These are phyloP conservation scores for Microcebus lehilahytsara DNA, from an alignment of 2,113 vertebrate species.

Conservation along the genomic window DNA sequence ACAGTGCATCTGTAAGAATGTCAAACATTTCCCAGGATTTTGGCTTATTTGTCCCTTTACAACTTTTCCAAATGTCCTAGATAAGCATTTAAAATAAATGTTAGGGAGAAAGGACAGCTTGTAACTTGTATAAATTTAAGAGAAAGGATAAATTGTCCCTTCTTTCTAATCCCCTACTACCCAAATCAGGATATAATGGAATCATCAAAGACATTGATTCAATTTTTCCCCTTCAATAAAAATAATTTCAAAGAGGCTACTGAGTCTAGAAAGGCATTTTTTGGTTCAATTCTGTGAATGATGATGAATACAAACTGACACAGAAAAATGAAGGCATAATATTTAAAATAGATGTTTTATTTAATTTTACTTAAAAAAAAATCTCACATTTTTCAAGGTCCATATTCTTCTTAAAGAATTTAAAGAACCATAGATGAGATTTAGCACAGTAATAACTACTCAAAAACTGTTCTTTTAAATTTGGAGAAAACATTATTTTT, in stretches of 20 bases:
- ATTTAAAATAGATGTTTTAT: neutral
- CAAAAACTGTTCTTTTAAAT: neutral
- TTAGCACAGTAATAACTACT: neutral
- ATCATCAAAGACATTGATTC: neutral
- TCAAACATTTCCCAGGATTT: neutral
- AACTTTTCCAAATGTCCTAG: neutral
- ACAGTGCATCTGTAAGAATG: neutral
- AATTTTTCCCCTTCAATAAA: neutral
- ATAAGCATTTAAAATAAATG: slow-evolving; percentile 18
- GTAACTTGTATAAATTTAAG: neutral
- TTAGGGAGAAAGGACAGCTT: neutral
- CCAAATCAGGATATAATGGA: neutral
- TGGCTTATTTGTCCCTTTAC: neutral
- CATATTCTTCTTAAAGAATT: neutral
- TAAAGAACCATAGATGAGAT: neutral
- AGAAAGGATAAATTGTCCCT: neutral
- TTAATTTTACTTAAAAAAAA: neutral
- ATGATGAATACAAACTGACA: neutral
- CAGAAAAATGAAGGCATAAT: neutral
- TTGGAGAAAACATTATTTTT: neutral
- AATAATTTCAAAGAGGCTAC: neutral
- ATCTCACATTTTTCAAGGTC: neutral
- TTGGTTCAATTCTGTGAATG: neutral
- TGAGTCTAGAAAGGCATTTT: neutral
- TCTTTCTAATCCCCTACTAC: neutral